A percentile compares a stretch with the other conserved stretches of the same genome.
phyloP scores from a whole-genome alignment of 2,888 invertebrate genomes.

The Nasonia oneida region DNA sequence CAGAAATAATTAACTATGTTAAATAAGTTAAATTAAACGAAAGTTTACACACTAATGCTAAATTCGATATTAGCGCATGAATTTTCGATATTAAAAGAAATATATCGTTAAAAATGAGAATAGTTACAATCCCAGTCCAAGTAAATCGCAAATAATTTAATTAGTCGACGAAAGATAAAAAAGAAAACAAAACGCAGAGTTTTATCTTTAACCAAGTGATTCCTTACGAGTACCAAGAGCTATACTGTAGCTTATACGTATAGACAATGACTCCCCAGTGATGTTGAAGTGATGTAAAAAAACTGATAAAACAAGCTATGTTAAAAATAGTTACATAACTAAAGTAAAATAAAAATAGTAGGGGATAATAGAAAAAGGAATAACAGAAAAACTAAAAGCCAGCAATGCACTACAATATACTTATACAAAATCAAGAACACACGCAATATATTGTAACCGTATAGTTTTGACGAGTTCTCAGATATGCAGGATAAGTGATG shows the following conservation, averaged over 20 bases:
- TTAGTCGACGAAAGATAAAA: slow-evolving; percentile 16
- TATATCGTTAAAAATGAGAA: slow-evolving; percentile 19
- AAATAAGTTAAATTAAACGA: slow-evolving; percentile 30
- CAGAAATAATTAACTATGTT: slow-evolving; percentile 36
- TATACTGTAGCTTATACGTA: slow-evolving; percentile 28
- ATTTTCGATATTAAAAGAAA: slow-evolving; percentile 24
- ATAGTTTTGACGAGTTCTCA: slow-evolving; percentile 37
- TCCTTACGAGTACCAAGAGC: slow-evolving; percentile 51
- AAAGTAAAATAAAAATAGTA: slow-evolving; percentile 38
- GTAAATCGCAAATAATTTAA: slow-evolving; percentile 17
- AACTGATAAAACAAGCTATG: slow-evolving; percentile 37
- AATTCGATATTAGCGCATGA: slow-evolving; percentile 45
- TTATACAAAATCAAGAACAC: slow-evolving; percentile 11
- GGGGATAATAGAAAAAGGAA: slow-evolving; percentile 30
- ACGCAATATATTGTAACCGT: slow-evolving; percentile 18
- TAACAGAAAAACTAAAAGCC: slow-evolving; percentile 37
- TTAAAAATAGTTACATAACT: slow-evolving; percentile 38
- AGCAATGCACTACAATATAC: slow-evolving; percentile 42
- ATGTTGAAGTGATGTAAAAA: slow-evolving; percentile 46
- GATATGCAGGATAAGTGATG: not conserved
- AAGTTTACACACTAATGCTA: slow-evolving; percentile 35
- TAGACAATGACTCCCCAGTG: slow-evolving; percentile 48
- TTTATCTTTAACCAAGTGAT: slow-evolving; percentile 59
- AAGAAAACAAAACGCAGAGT: slow-evolving; percentile 29
- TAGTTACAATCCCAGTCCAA: slow-evolving; percentile 14